Evolutionary conservation across 1,140 invertebrate species (phyloP), one percentile per base, ranked within the genome.

Genomic region (Glomeris maerens): DNA sequence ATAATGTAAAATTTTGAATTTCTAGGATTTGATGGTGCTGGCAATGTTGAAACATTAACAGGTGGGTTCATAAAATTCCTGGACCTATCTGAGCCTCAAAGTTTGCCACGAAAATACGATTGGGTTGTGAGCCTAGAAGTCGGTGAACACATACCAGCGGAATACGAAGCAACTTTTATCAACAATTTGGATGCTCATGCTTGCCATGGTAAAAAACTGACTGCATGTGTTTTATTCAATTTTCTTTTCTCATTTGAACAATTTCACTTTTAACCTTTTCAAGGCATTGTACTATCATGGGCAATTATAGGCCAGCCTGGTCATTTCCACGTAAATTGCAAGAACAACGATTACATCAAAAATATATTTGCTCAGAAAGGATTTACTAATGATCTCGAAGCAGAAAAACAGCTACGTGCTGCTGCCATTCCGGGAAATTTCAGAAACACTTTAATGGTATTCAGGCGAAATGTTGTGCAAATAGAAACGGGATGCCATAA

Each of bases 261-360:
- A n/a, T n/a, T n/a, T n/a, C n/a, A n/a, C n/a, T n/a, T n/a, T n/a
- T n/a, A n/a, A n/a, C n/a, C n/a, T n/a, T n/a, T n/a, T n/a, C n/a
- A n/a, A 53, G 53, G 53, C 2, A 50, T 55, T 5, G 29, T 55
- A n/a, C n/a, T 55, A 10, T 52, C 53, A 21, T 55, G 53, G 53
- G 53, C 53, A 25, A 47, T 55, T 27, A 21, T 20, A 27, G 53
- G 50, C 20, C 53, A 55, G 31, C 20, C 14, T 2, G 53, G 53
- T 39, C 53, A 55, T 39, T 21, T 42, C 13, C 53, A 55, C 50
- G 49, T 55, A 22, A 55, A 55, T 47, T 42, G 31, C n/a, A 44
- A 42, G 22, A 27, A 39, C 13, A 53, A 53, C 38, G 45, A 53
- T 10, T 53, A 53, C 45, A 13, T 53, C 48, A 41, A 27, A 42